Base-by-base conservation (phyloP, 2,888 invertebrate species). In the Melinaea marsaeus region DNA sequence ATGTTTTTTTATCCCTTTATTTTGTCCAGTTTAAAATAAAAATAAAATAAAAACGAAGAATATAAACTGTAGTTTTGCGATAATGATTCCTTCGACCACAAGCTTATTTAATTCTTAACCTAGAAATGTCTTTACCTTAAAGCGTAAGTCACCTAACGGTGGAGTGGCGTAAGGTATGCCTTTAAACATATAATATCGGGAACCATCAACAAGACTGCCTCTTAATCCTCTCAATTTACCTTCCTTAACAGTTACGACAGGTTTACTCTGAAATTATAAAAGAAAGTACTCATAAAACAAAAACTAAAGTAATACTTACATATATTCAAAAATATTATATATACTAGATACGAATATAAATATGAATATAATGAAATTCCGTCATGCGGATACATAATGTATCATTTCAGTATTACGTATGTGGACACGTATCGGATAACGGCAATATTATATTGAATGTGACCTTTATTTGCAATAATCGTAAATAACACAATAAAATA, bases 141-240 rank as follows among this genome's bases (percentile, higher is more conserved):
- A 92, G 69, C 92, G 78, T 2, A 92, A 79, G 51, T 88, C 72
- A 11, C 88, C 88, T 5, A 92, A 58, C 0, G 92, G 92, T n/a
- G 92, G 86, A 55, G 83, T 71, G 1, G 92, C 92, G 64, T 90
- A 92, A 2, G 92, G 92, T 57, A 92, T 87, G 6, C 92, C 91
- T 71, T 83, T 83, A 62, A 85, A 85, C 60, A 81, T 83, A 45
- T 77, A 82, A 63, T 78, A 85, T 2, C 74, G 65, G 9, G 73
- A 69, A 5, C 81, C 84, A 69, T 83, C 79, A 9, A 79, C 65
- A 3, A 80, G 72, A 4, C 70, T 74, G 46, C 76, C 73, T 0
- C 76, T 65, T 0, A 75, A 67, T n/a, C 86, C 86, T 64, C 72
- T 78, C 9, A 86, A 63, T 62, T 75, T 77, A 0, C 86, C 86